Evolutionary conservation across 1,140 invertebrate genomes (phyloP), one percentile per base, ranked within the genome.

Genomic region (Diabrotica virgifera): DNA sequence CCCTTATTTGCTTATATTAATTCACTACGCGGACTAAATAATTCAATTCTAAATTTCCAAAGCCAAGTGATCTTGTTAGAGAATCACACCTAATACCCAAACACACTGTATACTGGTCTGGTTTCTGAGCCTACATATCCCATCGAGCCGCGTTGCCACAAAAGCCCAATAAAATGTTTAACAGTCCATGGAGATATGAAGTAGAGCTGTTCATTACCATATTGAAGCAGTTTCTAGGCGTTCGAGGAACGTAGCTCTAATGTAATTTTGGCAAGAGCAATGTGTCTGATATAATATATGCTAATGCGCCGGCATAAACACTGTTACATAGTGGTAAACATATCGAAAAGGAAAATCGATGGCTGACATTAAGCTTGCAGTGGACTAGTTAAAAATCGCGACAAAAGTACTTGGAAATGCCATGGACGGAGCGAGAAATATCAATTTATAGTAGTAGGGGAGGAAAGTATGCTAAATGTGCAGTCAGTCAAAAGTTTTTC

Each of bases 141-240:
- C 40, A 36, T 37, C 36, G 55, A 57, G 36, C 12, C 24, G 37
- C 37, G 37, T 36, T 10, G 5, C 55, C 55, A 11, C 55, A 57
- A 57, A 57, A 57, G 55, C 24, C 55, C 55, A 57, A 57, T 57
- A 57, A 57, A 57, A 57, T 37, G 36, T 57, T 57, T 57, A 57
- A 37, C 55, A 57, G 55, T 57, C 55, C 55, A 57, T 57, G 11
- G 55, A 57, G 55, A 57, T 57, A 57, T 57, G 55, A 57, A 57
- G 24, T 36, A 37, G 55, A 36, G 24, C 36, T 46, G 40, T 46
- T 57, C 55, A 57, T 57, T 57, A 36, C 55, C 55, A 57, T 57
- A 57, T 57, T 57, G 55, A 57, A 57, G 55, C 36, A 57, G 55
- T 57, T 57, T 55, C 6, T 36, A 37, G 36, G 36, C 35, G 36